These are phyloP conservation scores for Etheostoma perlongum DNA, from an alignment of 2,797 vertebrate species.

Conservation along the genomic window DNA sequence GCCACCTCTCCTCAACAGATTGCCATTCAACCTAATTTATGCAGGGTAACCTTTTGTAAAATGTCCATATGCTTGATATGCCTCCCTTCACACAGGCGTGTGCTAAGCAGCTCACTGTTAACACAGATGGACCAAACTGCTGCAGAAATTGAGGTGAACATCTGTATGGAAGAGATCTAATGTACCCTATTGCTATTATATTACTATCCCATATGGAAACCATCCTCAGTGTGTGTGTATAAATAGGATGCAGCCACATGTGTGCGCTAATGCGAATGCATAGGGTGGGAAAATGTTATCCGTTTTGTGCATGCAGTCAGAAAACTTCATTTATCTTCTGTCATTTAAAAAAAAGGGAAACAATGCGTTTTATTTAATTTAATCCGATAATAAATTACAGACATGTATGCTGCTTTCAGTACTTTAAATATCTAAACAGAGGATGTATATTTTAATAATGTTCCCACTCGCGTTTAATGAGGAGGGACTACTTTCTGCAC, in stretches of 20 bases:
- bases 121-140: slow-evolving; percentile 80
- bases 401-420: background rate
- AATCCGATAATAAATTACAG: background rate
- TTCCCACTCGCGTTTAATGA: background rate
- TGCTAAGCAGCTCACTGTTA: slow-evolving; percentile 74
- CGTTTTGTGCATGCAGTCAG: background rate
- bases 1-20: slow-evolving; percentile 76
- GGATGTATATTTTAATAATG: slow-evolving; percentile 18
- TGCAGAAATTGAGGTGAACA: slow-evolving; percentile 72
- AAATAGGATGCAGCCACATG: slow-evolving; percentile 15
- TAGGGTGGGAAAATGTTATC: background rate
- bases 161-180: slow-evolving; percentile 73
- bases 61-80: slow-evolving; percentile 79
- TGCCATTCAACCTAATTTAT: slow-evolving; percentile 80
- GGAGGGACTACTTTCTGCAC: slow-evolving; percentile 29
- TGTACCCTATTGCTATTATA: slow-evolving; percentile 65
- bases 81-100: slow-evolving; percentile 61
- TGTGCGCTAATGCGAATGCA: slow-evolving; percentile 17
- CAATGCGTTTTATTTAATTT: background rate
- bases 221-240: slow-evolving; percentile 42
- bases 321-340: background rate
- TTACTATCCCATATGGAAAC: slow-evolving; percentile 71
- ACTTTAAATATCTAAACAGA: background rate
- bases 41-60: slow-evolving; percentile 83
- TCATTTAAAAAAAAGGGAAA: background rate